Evolutionary conservation across 2,888 invertebrate species (phyloP).

Genomic region (Ophion ventricosus): DNA sequence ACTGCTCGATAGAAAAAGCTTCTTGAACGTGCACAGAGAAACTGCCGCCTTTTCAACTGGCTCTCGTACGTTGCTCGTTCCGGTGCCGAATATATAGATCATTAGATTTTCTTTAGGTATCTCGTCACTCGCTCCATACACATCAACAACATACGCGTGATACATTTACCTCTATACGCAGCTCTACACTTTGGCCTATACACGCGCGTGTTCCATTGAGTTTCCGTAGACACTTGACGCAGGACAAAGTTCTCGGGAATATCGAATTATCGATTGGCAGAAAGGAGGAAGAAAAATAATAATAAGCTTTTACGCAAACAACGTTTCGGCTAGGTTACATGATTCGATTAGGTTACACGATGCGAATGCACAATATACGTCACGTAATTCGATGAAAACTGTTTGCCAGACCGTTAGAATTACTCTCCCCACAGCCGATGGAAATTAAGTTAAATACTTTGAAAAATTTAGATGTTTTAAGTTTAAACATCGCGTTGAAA

Average conservation of each 20-base stretch:
- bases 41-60: not conserved
- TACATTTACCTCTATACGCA: constrained; percentile 10
- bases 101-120: constrained; percentile 7
- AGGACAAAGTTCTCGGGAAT: constrained; percentile 41
- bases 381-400: constrained; percentile 12
- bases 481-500: not conserved
- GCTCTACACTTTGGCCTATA: not conserved
- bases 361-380: constrained; percentile 12
- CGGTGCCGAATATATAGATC: constrained; percentile 39
- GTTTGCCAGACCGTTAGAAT: constrained; percentile 8
- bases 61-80: constrained; percentile 11
- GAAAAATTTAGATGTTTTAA: not conserved
- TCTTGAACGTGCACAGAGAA: constrained; percentile 6
- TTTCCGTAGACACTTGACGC: constrained; percentile 5
- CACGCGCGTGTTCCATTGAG: not conserved
- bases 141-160: constrained; percentile 28
- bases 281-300: constrained; percentile 2
- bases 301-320: constrained; percentile 37
- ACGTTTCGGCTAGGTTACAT: constrained; percentile 6
- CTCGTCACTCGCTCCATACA: constrained; percentile 24
- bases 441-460: not conserved
- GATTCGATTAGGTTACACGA: constrained; percentile 20
- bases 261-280: constrained; percentile 48
- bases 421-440: not conserved
- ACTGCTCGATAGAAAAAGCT: constrained; percentile 10